Evolutionary conservation across 2,797 vertebrate genomes (phyloP).

Genomic region (Rhabdomys pumilio): DNA sequence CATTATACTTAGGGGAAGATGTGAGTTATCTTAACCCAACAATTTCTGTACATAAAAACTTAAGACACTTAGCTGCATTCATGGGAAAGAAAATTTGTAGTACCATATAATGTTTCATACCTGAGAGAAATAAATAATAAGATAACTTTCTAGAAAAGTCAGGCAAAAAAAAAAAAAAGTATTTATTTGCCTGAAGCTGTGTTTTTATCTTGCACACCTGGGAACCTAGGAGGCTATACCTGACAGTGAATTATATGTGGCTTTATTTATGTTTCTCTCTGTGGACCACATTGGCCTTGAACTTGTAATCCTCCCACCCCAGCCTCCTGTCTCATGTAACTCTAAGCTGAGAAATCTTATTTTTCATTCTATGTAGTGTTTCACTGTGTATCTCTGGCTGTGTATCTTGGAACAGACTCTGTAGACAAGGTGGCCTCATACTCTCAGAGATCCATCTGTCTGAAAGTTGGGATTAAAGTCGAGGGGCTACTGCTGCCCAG

Average conservation of each 20-base stretch:
- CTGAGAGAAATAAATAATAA: not conserved
- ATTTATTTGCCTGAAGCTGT: not conserved
- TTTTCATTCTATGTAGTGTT: not conserved
- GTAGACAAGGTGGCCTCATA: not conserved
- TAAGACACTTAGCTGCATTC: not conserved
- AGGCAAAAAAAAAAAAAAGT: not conserved
- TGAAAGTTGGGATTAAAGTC: not conserved
- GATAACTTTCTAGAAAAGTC: not conserved
- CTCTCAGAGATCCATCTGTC: not conserved
- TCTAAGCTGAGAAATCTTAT: not conserved
- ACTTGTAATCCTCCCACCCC: not conserved
- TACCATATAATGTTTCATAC: not conserved
- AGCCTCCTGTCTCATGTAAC: not conserved
- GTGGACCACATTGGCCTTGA: not conserved
- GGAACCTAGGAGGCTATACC: not conserved
- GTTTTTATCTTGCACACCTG: rapidly evolving
- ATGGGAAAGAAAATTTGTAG: not conserved
- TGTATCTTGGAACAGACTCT: not conserved
- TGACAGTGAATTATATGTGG: not conserved
- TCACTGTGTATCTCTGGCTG: not conserved
- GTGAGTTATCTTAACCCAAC: not conserved
- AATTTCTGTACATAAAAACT: not conserved
- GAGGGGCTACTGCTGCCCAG: not conserved
- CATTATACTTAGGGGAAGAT: not conserved
- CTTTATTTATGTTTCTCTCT: not conserved